phyloP scores from a whole-genome alignment of 2,888 invertebrate genomes.

The Mesoligia furuncula region DNA sequence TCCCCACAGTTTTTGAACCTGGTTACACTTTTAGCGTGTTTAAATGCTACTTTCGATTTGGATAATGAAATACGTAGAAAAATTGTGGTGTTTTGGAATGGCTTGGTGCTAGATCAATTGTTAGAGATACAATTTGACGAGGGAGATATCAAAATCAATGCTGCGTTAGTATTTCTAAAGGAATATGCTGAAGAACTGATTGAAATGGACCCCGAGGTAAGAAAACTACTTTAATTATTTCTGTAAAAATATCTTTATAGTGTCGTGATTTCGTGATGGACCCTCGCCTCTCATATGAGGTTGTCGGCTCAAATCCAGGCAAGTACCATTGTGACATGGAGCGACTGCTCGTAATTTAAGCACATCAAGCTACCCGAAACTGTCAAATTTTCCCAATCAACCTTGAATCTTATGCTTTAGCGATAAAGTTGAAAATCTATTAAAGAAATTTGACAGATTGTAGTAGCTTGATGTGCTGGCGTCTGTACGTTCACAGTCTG shows the following conservation, averaged over 20 bases:
- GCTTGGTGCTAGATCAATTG: conserved; percentile 51
- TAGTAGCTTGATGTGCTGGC: too few species aligned
- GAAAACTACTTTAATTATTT: conserved; percentile 20
- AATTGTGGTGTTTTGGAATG: conserved; percentile 53
- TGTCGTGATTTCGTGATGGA: too few species aligned
- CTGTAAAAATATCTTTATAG: not conserved
- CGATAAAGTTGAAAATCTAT: too few species aligned
- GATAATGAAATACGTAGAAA: conserved; percentile 47
- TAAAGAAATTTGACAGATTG: too few species aligned
- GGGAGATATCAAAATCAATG: conserved; percentile 56
- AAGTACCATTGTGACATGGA: too few species aligned
- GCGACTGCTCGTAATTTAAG: too few species aligned
- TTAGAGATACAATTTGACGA: conserved; percentile 22
- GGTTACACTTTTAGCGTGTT: conserved; percentile 50
- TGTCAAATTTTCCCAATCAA: too few species aligned
- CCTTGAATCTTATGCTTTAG: too few species aligned
- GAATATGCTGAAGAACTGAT: conserved; percentile 68
- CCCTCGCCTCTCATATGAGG: too few species aligned
- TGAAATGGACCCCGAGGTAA: conserved; percentile 71
- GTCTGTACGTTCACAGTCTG: too few species aligned
- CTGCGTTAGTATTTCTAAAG: conserved; percentile 69
- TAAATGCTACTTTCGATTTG: conserved; percentile 55
- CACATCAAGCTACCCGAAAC: too few species aligned
- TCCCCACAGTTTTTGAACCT: conserved; percentile 51
- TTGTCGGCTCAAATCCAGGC: too few species aligned